Evolutionary conservation across 64 coral and sea anemone species (phyloP), one percentile per base, ranked within the genome.

Genomic region (Dendrophyllia cribrosa): DNA sequence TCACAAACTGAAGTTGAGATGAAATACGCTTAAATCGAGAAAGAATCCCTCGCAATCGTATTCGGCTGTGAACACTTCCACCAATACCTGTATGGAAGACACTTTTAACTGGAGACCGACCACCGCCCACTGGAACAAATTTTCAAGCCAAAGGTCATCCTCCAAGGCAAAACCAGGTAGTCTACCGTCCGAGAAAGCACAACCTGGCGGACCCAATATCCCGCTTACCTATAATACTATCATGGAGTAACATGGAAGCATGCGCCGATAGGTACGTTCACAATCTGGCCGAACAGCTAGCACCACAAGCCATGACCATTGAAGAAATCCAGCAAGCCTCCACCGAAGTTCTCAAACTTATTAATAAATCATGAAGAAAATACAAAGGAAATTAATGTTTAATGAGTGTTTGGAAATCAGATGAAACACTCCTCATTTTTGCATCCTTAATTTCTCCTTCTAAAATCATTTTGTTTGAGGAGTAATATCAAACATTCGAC

Each of bases 21-120:
- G 10, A 93, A 34, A 74, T 93, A 93, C 61, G 75, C 60, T 8
- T 53, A 82, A 77, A 87, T 82, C 7, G 85, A 93, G 44, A 92
- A 87, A 24, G 91, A 92, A 86, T 21, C 48, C 14, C 62, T 78
- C 20, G 82, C 81, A 22, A 77, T 92, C 19, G 82, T 92, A n/a
- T 92, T 85, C 43, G 91, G 82, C 21, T 92, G 91, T 63, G 72
- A 92, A 76, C 79, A 92, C 43, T 92, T 92, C 43, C 46, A 92
- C 70, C 44, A 9, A 22, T 92, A 92, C 23, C 53, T 91, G 50
- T 91, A 84, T 85, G 80, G 79, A 22, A 83, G 71, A 84, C n/a
- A 66, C 13, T 92, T 92, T 56, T 70, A 92, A 55, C 46, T 80
- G 15, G 88, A 90, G 62, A 90, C 76, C 16, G 72, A 92, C 48